phyloP scores from a whole-genome alignment of 2,888 invertebrate genomes.

The Pammene fasciana region DNA sequence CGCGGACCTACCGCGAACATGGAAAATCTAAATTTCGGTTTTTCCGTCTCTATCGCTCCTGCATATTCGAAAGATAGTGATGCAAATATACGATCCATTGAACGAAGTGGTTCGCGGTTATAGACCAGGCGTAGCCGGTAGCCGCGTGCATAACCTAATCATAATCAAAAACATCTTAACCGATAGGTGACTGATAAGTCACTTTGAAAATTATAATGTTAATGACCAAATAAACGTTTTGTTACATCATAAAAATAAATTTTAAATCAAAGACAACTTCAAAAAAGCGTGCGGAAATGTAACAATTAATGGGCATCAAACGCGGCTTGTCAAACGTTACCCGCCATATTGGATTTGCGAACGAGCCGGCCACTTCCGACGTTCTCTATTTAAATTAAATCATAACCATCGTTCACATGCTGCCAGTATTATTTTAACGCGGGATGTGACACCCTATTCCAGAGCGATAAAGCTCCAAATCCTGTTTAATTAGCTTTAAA shows the following conservation, averaged over 20 bases:
- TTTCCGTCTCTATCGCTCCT: too few species aligned
- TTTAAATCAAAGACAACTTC: slow-evolving; percentile 52
- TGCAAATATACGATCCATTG: too few species aligned
- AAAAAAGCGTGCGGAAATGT: slow-evolving; percentile 54
- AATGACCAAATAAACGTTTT: slow-evolving; percentile 30
- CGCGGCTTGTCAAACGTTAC: slow-evolving; percentile 52
- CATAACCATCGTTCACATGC: slow-evolving; percentile 45
- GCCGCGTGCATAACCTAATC: neutral
- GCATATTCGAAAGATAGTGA: too few species aligned
- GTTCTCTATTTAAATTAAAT: slow-evolving; percentile 53
- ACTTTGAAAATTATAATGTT: slow-evolving; percentile 3
- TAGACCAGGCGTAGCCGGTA: too few species aligned
- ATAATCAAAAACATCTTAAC: too few species aligned
- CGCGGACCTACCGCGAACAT: too few species aligned
- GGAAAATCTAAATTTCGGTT: too few species aligned
- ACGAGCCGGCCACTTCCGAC: slow-evolving; percentile 48
- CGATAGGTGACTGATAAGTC: too few species aligned
- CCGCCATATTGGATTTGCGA: slow-evolving; percentile 55
- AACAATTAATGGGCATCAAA: slow-evolving; percentile 51
- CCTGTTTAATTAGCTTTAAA: slow-evolving; percentile 4
- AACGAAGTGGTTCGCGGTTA: too few species aligned
- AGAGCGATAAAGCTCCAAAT: slow-evolving; percentile 1
- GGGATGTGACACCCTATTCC: slow-evolving; percentile 16
- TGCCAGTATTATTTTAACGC: neutral
- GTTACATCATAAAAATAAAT: slow-evolving; percentile 37